Evolutionary conservation across 2,888 invertebrate species (phyloP).

Genomic region (Drosophila emarginata): DNA sequence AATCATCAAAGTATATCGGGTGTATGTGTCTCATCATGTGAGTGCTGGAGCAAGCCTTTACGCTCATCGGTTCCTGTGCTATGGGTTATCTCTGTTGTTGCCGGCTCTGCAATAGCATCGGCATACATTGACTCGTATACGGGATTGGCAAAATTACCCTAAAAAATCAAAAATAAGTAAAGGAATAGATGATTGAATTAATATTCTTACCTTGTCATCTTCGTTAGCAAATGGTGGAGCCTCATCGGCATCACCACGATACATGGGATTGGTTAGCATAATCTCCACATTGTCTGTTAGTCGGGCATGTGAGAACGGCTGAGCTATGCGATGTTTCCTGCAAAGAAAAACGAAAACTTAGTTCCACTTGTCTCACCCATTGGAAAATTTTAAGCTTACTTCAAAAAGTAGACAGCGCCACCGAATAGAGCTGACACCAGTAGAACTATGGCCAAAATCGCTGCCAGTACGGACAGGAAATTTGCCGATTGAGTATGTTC

Average conservation of each 20-base stretch:
- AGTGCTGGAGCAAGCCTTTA: conserved; percentile 84
- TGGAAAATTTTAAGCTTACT: conserved; percentile 79
- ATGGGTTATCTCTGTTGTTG: conserved; percentile 74
- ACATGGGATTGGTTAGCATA: conserved; percentile 90
- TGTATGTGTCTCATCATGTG: conserved; percentile 83
- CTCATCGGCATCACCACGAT: conserved; percentile 88
- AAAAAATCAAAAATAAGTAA: neutral
- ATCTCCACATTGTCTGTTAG: conserved; percentile 93
- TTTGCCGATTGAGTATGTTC: conserved; percentile 63
- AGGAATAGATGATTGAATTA: neutral
- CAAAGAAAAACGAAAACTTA: conserved; percentile 29
- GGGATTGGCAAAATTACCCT: conserved; percentile 92
- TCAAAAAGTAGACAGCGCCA: conserved; percentile 81
- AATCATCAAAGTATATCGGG: conserved; percentile 83
- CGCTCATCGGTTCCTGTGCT: conserved; percentile 83
- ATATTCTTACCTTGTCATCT: conserved; percentile 85
- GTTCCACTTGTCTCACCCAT: too few species aligned
- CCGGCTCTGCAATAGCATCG: conserved; percentile 78
- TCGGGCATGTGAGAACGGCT: conserved; percentile 90
- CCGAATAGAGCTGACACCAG: conserved; percentile 78
- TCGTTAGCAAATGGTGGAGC: conserved; percentile 84
- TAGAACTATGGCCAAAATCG: conserved; percentile 74
- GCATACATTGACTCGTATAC: conserved; percentile 93
- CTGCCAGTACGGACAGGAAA: conserved; percentile 77
- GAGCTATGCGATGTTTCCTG: conserved; percentile 84